Evolutionary conservation across 2,113 vertebrate species (phyloP), one percentile per base, ranked within the genome.

Genomic region (Helogale parvula): DNA sequence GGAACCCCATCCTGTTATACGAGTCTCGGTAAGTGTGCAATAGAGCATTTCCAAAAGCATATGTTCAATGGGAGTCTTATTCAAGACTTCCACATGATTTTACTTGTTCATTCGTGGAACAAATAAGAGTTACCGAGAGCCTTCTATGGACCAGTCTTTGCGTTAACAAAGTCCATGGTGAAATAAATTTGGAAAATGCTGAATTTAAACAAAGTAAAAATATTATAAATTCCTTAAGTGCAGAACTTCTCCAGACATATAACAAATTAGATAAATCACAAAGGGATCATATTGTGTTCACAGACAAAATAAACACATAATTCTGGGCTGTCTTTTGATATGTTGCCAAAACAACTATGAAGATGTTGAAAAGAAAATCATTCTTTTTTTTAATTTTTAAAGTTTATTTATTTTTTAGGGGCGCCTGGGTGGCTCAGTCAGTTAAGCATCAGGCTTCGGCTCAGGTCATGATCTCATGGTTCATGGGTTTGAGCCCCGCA

Each of bases 141-240:
- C 68, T 69, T 71, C 45, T 50, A 41, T 19, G 7, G 41, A 11
- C n/a, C 76, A 90, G 29, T 27, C 47, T 77, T 68, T 72, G 63
- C 3, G 74, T 17, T 92, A 52, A 60, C 60, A 81, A 29, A 52
- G 41, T 72, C 63, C n/a, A 41, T 12, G 7, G 14, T 71, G 27
- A 94, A 88, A 74, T 38, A 90, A 96, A 47, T 93, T 50, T 88
- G 54, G 33, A 96, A 91, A 93, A 84, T 88, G 54, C 29, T 68
- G 19, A 88, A n/a, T 88, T 79, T 79, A 50, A 86, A 93, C 63
- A 91, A n/a, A 91, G 27, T 79, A 17, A 84, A 97, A 93, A 33
- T 47, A 72, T 45, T 41, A 90, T 63, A 94, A 79, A 83, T 77
- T 21, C 31, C 54, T 90, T 84, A 85, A 74, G 27, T 29, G 3